Evolutionary conservation across 1,140 invertebrate genomes (phyloP).

Genomic region (Drosophila mauritiana): DNA sequence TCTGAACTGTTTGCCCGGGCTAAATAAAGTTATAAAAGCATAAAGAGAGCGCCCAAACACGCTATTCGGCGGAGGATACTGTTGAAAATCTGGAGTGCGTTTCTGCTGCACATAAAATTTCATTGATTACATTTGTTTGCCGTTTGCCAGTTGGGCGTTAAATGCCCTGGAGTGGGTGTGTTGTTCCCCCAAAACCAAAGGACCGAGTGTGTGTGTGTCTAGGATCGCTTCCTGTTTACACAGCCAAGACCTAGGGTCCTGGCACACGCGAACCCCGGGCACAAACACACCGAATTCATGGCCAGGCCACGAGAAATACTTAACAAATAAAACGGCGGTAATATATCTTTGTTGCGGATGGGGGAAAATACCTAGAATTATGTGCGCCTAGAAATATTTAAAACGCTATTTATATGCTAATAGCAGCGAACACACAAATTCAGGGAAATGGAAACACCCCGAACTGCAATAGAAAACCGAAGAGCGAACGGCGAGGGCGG

Average conservation of each 20-base stretch:
- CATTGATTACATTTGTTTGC: conserved; percentile 83
- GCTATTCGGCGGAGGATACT: conserved; percentile 36
- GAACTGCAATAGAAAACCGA: conserved; percentile 29
- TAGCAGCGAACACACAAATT: conserved; percentile 47
- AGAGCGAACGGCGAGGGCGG: conserved; percentile 44
- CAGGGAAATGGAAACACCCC: conserved; percentile 33
- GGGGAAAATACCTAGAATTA: conserved; percentile 67
- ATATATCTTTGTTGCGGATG: conserved; percentile 54
- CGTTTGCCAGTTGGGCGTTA: conserved; percentile 61
- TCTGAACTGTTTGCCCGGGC: conserved; percentile 61
- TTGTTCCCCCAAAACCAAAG: neutral
- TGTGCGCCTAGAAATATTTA: conserved; percentile 70
- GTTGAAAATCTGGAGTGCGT: conserved; percentile 56
- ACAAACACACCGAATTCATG: conserved; percentile 59
- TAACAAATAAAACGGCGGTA: conserved; percentile 60
- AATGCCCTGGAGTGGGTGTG: conserved; percentile 37
- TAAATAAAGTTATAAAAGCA: conserved; percentile 81
- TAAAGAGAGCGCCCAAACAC: conserved; percentile 62
- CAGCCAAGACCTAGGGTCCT: conserved; percentile 58
- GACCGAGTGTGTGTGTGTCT: conserved; percentile 37
- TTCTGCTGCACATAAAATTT: conserved; percentile 82
- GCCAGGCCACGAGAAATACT: conserved; percentile 53
- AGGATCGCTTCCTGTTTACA: conserved; percentile 79
- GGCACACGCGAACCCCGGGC: conserved; percentile 29
- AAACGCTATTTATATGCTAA: conserved; percentile 82